These are phyloP conservation scores for Notoglanidium macrostoma DNA, from an alignment of 2,797 vertebrate species.

Conservation along the genomic window DNA sequence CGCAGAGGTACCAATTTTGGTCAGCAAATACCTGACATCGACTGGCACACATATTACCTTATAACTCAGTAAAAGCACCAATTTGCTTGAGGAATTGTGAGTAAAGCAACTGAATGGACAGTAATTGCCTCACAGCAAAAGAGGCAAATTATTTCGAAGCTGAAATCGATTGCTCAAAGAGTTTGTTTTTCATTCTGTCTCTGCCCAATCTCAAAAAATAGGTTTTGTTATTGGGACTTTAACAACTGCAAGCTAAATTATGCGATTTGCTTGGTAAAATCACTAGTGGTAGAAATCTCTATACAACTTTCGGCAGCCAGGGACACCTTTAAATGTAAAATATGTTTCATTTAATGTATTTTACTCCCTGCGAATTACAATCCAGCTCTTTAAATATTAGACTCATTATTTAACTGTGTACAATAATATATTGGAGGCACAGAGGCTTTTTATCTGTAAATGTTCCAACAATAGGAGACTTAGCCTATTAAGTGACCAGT, in stretches of 20 bases:
- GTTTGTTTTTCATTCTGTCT: slow-evolving; percentile 36
- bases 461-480: neutral
- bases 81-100: slow-evolving; percentile 26
- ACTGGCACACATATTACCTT: slow-evolving; percentile 13
- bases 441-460: neutral
- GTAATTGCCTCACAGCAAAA: slow-evolving; percentile 32
- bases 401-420: neutral
- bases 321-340: neutral
- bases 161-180: slow-evolving; percentile 24
- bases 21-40: neutral
- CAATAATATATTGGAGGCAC: neutral
- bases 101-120: slow-evolving; percentile 21
- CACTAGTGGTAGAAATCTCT: neutral
- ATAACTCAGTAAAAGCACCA: slow-evolving; percentile 24
- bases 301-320: neutral
- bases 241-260: slow-evolving; percentile 21
- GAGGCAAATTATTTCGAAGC: slow-evolving; percentile 33
- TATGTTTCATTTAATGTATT: neutral
- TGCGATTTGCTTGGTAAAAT: slow-evolving; percentile 2
- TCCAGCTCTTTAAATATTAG: neutral
- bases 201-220: neutral
- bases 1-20: slow-evolving; percentile 1
- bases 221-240: slow-evolving; percentile 22
- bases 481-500: neutral
- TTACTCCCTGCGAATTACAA: neutral